phyloP scores from a whole-genome alignment of 2,797 vertebrate genomes.

The Epinephelus awoara region DNA sequence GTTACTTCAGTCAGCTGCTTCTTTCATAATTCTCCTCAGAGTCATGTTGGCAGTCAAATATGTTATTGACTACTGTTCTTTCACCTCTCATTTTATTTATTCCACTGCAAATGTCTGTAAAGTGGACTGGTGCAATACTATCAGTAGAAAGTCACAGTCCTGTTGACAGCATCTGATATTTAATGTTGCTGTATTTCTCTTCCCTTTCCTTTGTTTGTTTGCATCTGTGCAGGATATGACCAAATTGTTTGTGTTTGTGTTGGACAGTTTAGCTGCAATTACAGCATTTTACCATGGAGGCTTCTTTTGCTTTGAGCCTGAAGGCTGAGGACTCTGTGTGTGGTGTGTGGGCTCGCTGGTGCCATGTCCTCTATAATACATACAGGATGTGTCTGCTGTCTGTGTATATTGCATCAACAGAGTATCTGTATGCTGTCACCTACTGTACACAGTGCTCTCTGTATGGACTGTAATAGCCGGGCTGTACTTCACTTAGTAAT shows the following conservation, averaged over 20 bases:
- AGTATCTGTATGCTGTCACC: conserved; percentile 60
- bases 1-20: conserved; percentile 5
- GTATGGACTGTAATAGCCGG: conserved; percentile 46
- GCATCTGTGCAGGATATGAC: conserved; percentile 63
- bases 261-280: conserved; percentile 59
- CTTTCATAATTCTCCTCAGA: conserved; percentile 21
- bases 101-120: conserved; percentile 7
- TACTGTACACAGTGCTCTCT: conserved; percentile 55
- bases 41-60: not conserved
- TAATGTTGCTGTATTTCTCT: conserved; percentile 10
- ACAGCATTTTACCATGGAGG: conserved; percentile 46
- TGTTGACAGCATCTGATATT: conserved; percentile 25
- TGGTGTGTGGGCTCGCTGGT: conserved; percentile 65
- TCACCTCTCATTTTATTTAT: not conserved
- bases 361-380: conserved; percentile 68
- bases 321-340: conserved; percentile 40
- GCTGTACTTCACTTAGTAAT: conserved; percentile 60
- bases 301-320: conserved; percentile 44
- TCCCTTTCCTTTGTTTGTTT: conserved; percentile 62
- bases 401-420: conserved; percentile 67
- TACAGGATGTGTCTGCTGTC: conserved; percentile 73
- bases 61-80: not conserved
- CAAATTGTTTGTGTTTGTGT: conserved; percentile 66
- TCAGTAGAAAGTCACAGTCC: not conserved
- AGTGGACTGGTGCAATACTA: not conserved